Evolutionary conservation across 2,888 invertebrate species (phyloP).

Genomic region (Parnassius apollo): DNA sequence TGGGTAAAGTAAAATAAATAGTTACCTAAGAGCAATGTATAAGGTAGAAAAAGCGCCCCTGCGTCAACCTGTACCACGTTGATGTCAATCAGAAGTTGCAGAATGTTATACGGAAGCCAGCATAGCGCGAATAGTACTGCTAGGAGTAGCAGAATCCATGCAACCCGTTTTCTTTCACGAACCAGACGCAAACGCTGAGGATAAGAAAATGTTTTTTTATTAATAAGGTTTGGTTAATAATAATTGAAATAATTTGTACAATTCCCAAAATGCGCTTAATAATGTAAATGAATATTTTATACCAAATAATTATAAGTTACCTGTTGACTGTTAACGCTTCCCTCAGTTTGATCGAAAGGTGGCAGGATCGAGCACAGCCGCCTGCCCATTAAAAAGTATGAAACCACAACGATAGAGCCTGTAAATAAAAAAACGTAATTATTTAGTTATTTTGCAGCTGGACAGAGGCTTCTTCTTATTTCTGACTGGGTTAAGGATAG

Average conservation of each 20-base stretch:
- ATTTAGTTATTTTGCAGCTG: not conserved
- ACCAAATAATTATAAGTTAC: slow-evolving; percentile 52
- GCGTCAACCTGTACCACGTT: slow-evolving; percentile 64
- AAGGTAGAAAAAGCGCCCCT: slow-evolving; percentile 76
- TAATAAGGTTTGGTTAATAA: no score
- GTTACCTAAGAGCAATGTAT: slow-evolving; percentile 83
- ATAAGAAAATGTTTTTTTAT: not conserved
- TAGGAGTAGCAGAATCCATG: slow-evolving; percentile 86
- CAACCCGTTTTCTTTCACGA: slow-evolving; percentile 85
- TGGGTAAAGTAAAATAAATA: not conserved
- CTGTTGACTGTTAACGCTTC: slow-evolving; percentile 84
- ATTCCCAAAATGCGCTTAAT: no score
- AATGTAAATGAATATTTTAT: no score
- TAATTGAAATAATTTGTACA: no score
- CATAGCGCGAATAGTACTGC: slow-evolving; percentile 88
- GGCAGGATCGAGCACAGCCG: slow-evolving; percentile 85
- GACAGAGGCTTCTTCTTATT: no score
- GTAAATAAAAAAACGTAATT: slow-evolving; percentile 40
- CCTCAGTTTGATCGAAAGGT: slow-evolving; percentile 84
- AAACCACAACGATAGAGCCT: slow-evolving; percentile 84
- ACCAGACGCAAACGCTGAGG: slow-evolving; percentile 75
- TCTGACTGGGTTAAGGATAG: no score
- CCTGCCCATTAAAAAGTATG: slow-evolving; percentile 86
- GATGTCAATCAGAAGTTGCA: slow-evolving; percentile 84
- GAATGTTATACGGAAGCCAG: slow-evolving; percentile 89